Percentiles rank a stretch among this genome's conserved stretches.
phyloP scores from a whole-genome alignment of 2,797 vertebrate species.

The Danio aesculapii region DNA sequence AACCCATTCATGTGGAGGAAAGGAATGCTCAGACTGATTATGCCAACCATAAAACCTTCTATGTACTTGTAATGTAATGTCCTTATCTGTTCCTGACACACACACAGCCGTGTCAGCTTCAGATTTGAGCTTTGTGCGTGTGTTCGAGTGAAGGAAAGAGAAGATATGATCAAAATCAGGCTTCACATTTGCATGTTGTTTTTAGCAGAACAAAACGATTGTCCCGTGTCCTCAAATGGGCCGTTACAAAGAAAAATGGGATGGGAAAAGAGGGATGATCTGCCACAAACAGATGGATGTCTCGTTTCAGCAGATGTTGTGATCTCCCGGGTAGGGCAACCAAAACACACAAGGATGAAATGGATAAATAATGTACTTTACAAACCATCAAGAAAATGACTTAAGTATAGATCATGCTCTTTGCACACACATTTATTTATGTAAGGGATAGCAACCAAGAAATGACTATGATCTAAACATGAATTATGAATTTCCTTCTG shows the following conservation, averaged over 20 bases:
- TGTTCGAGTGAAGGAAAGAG: constrained; percentile 11
- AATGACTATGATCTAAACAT: no score
- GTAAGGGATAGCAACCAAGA: not conserved
- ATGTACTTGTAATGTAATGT: constrained; percentile 2
- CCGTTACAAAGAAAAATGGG: constrained; percentile 12
- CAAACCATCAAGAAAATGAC: not conserved
- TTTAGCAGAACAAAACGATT: constrained; percentile 38
- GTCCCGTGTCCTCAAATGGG: constrained; percentile 29
- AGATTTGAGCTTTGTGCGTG: constrained; percentile 12
- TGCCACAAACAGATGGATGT: constrained; percentile 20
- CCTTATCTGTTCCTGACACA: not conserved
- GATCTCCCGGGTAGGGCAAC: constrained; percentile 2
- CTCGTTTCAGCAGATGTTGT: constrained; percentile 11
- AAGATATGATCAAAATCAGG: constrained; percentile 35
- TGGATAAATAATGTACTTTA: not conserved
- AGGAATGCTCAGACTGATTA: not conserved
- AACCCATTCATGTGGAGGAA: not conserved
- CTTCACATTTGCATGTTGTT: constrained; percentile 43
- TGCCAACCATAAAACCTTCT: no score
- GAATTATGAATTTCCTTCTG: no score
- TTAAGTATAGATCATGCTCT: not conserved
- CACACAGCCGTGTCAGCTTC: not conserved
- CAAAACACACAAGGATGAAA: constrained; percentile 12
- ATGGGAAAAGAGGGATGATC: not conserved
- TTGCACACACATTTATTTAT: not conserved